Conservation (phyloP, 2,113 vertebrate genomes). For the Puma concolor region DNA sequence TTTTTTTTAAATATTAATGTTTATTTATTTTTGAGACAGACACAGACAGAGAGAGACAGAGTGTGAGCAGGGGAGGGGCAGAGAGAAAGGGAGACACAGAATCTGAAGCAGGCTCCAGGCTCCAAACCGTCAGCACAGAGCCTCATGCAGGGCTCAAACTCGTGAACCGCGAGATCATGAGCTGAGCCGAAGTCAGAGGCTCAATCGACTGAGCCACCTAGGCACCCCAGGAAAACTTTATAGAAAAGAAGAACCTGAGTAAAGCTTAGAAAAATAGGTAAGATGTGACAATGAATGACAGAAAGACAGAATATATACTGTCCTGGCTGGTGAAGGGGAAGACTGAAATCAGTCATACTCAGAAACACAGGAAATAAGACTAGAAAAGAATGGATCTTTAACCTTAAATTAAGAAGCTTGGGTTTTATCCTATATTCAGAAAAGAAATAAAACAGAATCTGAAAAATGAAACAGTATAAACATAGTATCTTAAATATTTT, state of each 20-base stretch:
- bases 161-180: too few relatives aligned
- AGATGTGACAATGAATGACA: neutral
- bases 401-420: neutral
- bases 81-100: too few relatives aligned
- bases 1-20: neutral
- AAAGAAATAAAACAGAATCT: neutral
- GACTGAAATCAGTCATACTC: neutral
- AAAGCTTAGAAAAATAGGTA: neutral
- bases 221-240: neutral
- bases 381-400: neutral
- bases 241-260: neutral
- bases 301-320: neutral
- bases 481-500: neutral
- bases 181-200: too few relatives aligned
- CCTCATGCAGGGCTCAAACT: too few relatives aligned
- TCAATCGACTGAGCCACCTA: too few relatives aligned
- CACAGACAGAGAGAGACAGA: too few relatives aligned
- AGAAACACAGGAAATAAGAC: neutral
- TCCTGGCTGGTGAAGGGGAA: neutral
- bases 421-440: constrained; percentile 2
- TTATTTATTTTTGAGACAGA: too few relatives aligned
- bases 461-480: neutral
- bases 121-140: too few relatives aligned
- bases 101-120: too few relatives aligned
- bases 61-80: too few relatives aligned